A percentile compares a stretch with the other conserved stretches of the same genome.
Evolutionary conservation across 2,797 vertebrate genomes (phyloP).

Genomic region (Molossus molossus): DNA sequence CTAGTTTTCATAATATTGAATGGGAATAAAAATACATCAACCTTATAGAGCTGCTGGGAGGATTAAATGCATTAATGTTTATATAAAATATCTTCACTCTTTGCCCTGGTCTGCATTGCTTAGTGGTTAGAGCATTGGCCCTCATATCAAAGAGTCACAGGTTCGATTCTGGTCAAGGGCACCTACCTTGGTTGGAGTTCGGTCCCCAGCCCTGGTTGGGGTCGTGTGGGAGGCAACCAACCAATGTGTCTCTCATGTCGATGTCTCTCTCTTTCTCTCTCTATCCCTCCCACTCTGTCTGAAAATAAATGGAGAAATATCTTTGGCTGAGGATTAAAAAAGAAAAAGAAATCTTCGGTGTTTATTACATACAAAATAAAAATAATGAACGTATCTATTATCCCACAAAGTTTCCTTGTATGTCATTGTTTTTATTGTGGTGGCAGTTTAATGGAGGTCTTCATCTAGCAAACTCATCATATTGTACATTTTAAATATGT

Average conservation of each 20-base stretch:
- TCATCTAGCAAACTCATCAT: not conserved
- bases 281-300: no score
- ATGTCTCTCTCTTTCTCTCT: no score
- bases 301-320: no score
- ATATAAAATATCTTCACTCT: not conserved
- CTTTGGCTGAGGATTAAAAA: no score
- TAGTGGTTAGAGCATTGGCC: no score
- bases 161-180: no score
- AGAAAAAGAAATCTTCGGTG: not conserved
- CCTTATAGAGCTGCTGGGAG: not conserved
- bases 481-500: constrained; percentile 28
- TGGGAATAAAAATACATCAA: not conserved
- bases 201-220: no score
- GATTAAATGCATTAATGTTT: not conserved
- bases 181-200: no score
- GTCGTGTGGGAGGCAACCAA: no score
- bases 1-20: constrained; percentile 55
- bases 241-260: no score
- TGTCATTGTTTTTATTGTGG: not conserved
- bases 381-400: not conserved
- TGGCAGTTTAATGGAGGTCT: not conserved
- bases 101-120: no score
- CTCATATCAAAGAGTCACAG: no score
- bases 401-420: not conserved
- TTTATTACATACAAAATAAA: not conserved